A percentile compares a stretch with the other conserved stretches of the same genome.
Evolutionary conservation across 2,888 invertebrate genomes (phyloP).

Genomic region (Euzophera pinguis): DNA sequence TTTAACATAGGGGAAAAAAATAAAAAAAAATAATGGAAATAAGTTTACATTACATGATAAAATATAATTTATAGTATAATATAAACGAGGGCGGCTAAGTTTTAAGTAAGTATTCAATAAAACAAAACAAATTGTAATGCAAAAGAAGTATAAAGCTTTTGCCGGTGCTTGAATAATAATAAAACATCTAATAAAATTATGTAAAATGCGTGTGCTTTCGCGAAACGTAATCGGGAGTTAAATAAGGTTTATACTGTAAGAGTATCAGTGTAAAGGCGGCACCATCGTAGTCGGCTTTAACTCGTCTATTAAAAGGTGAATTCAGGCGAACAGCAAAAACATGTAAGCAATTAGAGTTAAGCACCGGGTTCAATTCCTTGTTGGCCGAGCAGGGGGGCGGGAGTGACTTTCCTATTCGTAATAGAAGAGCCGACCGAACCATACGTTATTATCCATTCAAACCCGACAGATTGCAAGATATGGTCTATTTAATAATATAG

Average conservation of each 20-base stretch:
- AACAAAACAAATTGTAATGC: too few relatives aligned
- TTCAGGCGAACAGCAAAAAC: constrained; percentile 54
- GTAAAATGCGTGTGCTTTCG: background rate
- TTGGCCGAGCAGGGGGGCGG: constrained; percentile 46
- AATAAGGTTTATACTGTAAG: background rate
- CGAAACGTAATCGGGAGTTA: background rate
- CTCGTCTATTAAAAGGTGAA: constrained; percentile 45
- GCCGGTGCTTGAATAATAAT: background rate
- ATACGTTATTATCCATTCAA: constrained; percentile 61
- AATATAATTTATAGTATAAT: too few relatives aligned
- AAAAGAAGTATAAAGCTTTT: background rate
- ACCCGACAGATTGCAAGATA: constrained; percentile 58
- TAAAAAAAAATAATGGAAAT: background rate
- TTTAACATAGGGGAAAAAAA: background rate
- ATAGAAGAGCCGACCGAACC: constrained; percentile 44
- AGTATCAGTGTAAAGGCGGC: background rate
- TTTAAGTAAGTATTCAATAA: too few relatives aligned
- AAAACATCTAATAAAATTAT: constrained; percentile 4
- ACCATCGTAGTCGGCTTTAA: constrained; percentile 22
- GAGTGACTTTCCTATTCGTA: constrained; percentile 46
- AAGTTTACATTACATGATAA: background rate
- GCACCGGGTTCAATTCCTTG: constrained; percentile 55
- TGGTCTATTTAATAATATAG: constrained; percentile 62
- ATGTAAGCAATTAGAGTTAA: constrained; percentile 60
- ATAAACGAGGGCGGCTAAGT: too few relatives aligned